phyloP scores from a whole-genome alignment of 1,140 invertebrate genomes.

The Drosophila elegans region DNA sequence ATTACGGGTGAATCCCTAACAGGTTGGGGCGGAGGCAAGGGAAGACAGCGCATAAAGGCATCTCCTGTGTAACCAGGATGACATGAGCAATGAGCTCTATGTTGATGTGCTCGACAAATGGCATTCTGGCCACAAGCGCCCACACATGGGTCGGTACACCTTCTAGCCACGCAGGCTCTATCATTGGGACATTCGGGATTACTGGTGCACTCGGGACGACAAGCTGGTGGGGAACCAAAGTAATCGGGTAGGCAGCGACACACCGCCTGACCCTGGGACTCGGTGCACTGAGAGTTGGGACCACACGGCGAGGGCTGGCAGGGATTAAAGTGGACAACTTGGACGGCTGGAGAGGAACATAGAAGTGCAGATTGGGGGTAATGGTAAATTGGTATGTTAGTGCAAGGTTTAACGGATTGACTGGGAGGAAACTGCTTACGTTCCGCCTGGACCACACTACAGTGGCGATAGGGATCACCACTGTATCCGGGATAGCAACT shows the following conservation, averaged over 20 bases:
- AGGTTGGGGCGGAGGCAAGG: constrained; percentile 81
- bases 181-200: constrained; percentile 93
- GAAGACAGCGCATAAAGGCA: constrained; percentile 89
- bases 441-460: constrained; percentile 85
- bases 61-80: constrained; percentile 91
- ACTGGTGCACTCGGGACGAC: constrained; percentile 94
- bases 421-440: constrained; percentile 61
- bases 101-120: constrained; percentile 91
- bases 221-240: constrained; percentile 89
- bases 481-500: constrained; percentile 89
- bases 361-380: constrained; percentile 31
- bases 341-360: constrained; percentile 63
- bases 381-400: constrained; percentile 62
- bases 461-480: constrained; percentile 89
- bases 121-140: constrained; percentile 93
- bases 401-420: constrained; percentile 65
- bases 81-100: constrained; percentile 92
- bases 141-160: constrained; percentile 92
- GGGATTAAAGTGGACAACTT: constrained; percentile 85
- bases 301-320: constrained; percentile 91
- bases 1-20: constrained; percentile 87
- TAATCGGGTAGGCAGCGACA: constrained; percentile 90
- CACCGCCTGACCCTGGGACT: constrained; percentile 87
- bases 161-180: constrained; percentile 91
- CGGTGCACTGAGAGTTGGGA: constrained; percentile 89